Conservation (phyloP, 2,113 vertebrate species). For the Macquaria australasica region DNA sequence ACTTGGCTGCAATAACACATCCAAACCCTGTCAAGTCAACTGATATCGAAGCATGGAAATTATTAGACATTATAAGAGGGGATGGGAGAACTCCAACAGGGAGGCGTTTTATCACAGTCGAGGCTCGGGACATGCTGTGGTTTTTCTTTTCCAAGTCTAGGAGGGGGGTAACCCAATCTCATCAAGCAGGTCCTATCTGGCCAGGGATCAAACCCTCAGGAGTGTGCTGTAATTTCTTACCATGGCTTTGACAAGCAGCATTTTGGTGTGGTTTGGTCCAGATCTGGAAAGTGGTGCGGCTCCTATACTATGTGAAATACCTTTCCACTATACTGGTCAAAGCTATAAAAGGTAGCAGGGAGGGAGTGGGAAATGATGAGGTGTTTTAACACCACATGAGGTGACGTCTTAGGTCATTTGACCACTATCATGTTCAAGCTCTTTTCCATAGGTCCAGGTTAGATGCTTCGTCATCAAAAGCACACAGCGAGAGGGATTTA, state of each 20-base stretch:
- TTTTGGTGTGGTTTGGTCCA: conserved; percentile 40
- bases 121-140: conserved; percentile 50
- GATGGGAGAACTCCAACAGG: conserved; percentile 44
- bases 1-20: conserved; percentile 59
- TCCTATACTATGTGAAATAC: conserved; percentile 14
- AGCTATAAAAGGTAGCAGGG: background rate
- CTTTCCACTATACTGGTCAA: conserved; percentile 3
- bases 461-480: conserved; percentile 60
- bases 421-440: conserved; percentile 39
- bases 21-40: conserved; percentile 62
- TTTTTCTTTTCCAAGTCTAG: conserved; percentile 41
- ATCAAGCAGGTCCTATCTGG: conserved; percentile 72
- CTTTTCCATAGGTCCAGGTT: conserved; percentile 35
- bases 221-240: conserved; percentile 63
- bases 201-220: conserved; percentile 67
- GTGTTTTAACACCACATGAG: conserved; percentile 51
- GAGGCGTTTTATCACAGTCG: conserved; percentile 59
- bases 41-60: conserved; percentile 70
- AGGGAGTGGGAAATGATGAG: conserved; percentile 37
- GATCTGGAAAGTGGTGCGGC: conserved; percentile 17
- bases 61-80: conserved; percentile 61
- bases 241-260: conserved; percentile 57
- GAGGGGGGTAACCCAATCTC: conserved; percentile 50
- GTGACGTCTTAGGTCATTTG: conserved; percentile 45
- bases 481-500: conserved; percentile 33